These are phyloP conservation scores for Odocoileus hemionus DNA, from an alignment of 2,113 vertebrate genomes.

Conservation along the genomic window DNA sequence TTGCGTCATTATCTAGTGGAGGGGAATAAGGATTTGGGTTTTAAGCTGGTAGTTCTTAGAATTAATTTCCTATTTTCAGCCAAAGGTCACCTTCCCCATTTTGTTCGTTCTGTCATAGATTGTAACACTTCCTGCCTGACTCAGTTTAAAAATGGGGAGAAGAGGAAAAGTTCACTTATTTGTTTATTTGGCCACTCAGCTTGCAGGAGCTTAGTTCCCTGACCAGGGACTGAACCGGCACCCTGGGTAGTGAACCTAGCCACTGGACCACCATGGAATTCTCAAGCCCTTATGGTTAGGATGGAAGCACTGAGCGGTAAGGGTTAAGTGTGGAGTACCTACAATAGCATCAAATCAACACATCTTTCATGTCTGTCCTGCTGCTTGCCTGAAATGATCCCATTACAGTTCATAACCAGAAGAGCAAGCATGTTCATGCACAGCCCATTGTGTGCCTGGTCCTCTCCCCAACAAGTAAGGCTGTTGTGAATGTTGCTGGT, in stretches of 20 bases:
- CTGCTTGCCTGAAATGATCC: background rate
- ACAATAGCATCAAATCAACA: background rate
- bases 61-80: constrained; percentile 73
- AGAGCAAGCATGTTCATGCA: background rate
- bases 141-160: background rate
- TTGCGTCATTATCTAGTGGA: constrained; percentile 48
- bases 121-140: background rate
- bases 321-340: background rate
- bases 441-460: rapidly evolving
- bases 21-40: constrained; percentile 63
- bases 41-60: constrained; percentile 75
- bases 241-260: background rate
- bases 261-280: background rate
- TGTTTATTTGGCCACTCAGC: background rate
- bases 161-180: background rate
- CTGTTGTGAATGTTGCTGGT: background rate
- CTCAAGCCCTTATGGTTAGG: background rate
- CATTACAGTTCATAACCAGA: background rate
- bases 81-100: constrained; percentile 74
- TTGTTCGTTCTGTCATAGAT: constrained; percentile 12
- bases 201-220: background rate
- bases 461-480: background rate
- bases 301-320: no score
- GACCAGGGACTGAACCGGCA: background rate
- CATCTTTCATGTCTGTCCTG: background rate